phyloP scores from a whole-genome alignment of 2,113 vertebrate species.

The Tursiops truncatus region DNA sequence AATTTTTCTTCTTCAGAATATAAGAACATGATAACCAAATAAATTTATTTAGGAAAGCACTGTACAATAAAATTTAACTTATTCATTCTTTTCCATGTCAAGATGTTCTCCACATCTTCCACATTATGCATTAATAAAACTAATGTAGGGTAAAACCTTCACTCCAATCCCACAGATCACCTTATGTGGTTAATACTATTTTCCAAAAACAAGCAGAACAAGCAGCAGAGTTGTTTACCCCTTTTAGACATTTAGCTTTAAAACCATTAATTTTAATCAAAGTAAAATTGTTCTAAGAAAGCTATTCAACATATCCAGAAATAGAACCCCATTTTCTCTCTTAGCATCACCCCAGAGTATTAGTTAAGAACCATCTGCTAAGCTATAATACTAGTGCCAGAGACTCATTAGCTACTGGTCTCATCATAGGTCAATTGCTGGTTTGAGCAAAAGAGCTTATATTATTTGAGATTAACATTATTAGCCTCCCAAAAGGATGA shows the following conservation, averaged over 20 bases:
- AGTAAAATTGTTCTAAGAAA: neutral
- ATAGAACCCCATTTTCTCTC: neutral
- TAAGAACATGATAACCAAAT: slow-evolving; percentile 40
- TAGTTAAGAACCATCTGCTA: neutral
- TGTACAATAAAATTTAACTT: neutral
- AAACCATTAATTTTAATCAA: slow-evolving; percentile 19
- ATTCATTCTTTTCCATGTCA: neutral
- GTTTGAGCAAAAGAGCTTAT: neutral
- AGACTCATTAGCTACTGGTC: neutral
- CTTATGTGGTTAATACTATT: neutral
- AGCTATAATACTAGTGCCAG: neutral
- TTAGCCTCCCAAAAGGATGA: too few relatives aligned
- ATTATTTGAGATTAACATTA: neutral
- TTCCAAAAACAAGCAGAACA: slow-evolving; percentile 8
- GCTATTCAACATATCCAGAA: neutral
- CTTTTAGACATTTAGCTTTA: neutral
- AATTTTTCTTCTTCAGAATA: slow-evolving; percentile 39
- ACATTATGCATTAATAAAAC: neutral
- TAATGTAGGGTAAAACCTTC: neutral
- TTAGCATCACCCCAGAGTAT: neutral
- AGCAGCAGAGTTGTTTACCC: neutral
- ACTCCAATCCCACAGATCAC: neutral
- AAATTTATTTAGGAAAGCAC: slow-evolving; percentile 8
- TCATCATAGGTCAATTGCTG: neutral
- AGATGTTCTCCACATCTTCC: neutral